These are phyloP conservation scores for Parambassis ranga DNA, from an alignment of 2,797 vertebrate genomes.

Conservation along the genomic window DNA sequence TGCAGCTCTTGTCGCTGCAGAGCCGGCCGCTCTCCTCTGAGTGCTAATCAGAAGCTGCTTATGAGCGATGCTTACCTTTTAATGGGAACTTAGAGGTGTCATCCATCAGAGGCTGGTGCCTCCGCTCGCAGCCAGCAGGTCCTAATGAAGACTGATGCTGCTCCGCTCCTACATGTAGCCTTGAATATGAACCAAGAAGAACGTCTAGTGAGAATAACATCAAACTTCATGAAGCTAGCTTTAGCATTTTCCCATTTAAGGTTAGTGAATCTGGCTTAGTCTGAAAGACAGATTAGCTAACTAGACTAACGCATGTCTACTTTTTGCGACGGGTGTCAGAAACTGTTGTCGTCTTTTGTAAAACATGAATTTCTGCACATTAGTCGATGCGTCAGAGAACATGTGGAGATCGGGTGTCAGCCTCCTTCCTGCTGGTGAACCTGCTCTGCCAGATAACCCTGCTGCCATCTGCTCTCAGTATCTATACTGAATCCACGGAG, in stretches of 20 bases:
- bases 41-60: constrained; percentile 58
- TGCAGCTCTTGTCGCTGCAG: constrained; percentile 3
- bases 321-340: too few relatives aligned
- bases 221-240: too few relatives aligned
- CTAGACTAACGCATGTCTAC: too few relatives aligned
- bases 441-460: constrained; percentile 34
- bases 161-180: not conserved
- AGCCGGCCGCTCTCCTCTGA: constrained; percentile 1
- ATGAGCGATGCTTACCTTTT: constrained; percentile 66
- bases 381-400: too few relatives aligned
- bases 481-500: constrained; percentile 30
- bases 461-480: constrained; percentile 16
- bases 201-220: too few relatives aligned
- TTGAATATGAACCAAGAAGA: too few relatives aligned
- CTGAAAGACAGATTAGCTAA: too few relatives aligned
- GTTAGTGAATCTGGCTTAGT: too few relatives aligned
- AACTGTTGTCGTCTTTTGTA: too few relatives aligned
- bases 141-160: constrained; percentile 50
- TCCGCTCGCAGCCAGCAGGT: constrained; percentile 14
- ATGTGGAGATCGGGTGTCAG: too few relatives aligned
- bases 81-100: constrained; percentile 69
- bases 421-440: constrained; percentile 17
- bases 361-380: too few relatives aligned
- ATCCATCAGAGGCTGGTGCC: constrained; percentile 66
- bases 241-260: too few relatives aligned